Evolutionary conservation across 2,113 vertebrate genomes (phyloP), one percentile per base, ranked within the genome.

Genomic region (Podiceps cristatus): DNA sequence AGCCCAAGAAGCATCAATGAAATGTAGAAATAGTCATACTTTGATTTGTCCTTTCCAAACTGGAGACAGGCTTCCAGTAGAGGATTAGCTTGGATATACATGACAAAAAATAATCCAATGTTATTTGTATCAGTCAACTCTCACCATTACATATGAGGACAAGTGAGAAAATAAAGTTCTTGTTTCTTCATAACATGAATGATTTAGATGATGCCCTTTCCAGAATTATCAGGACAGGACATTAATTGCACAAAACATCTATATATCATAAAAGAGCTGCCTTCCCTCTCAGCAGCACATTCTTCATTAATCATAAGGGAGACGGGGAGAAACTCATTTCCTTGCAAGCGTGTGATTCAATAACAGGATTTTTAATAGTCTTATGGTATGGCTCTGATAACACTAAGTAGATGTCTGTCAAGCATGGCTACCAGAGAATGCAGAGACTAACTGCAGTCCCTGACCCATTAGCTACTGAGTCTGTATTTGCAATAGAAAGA

Each of bases 141-240:
- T 81, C 44, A 72, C 10, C n/a, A 27, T 25, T 93, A 52, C 17
- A 69, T 11, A n/a, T 25, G 11, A 37, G 47, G 25, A 72, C 23
- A 83, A 91, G n/a, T 37, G 37, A 84, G 31, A 73, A 93, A 93
- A 88, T n/a, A 58, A 88, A 83, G 45, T 73, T 59, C 31, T 52
- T 77, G 2, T 81, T 91, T 74, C 64, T 84, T 84, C 25, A 9
- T 86, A 63, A 33, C 2, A 19, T 67, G 27, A 69, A 44, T 66
- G 1, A 81, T 87, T 86, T 66, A 25, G 8, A 80, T 71, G 7
- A 3, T 77, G 9, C 9, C 29, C 18, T 50, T 86, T 74, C n/a
- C 47, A 84, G 42, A 74, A 42, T 15, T 84, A 19, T 20, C 60
- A 86, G 47, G 52, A 67, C 5, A 86, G 20, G 4, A 50, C 0